Base-by-base conservation (phyloP, 2,113 vertebrate genomes). In the Pungitius pungitius region DNA sequence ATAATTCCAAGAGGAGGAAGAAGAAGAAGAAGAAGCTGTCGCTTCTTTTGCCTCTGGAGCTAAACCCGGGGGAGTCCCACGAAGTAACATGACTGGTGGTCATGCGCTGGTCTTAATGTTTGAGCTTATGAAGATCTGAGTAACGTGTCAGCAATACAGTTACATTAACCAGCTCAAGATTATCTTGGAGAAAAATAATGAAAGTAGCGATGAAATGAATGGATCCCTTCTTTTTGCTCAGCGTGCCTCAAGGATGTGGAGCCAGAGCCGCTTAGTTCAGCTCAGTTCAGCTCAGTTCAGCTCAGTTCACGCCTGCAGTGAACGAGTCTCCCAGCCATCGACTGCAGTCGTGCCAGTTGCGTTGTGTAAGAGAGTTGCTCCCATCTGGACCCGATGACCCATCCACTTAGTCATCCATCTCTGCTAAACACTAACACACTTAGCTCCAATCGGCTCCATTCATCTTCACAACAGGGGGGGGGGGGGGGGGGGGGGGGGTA, bases 311-410 rank as follows among this genome's bases (percentile, higher is more conserved):
- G 73, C 11, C 72, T 61, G 59, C 60, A 73, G 71, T 17, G 64
- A 78, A 61, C 3, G 30, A 64, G 62, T 83, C 73, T 76, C 37
- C 35, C 66, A 65, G 72, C 9, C n/a, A 76, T 73, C 51, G 40
- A 51, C 22, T 2, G 71, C 7, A 61, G 70, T 78, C 73, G 54
- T 77, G 85, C 70, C 63, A 79, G 62, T 47, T 56, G 74, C 24
- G 12, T 78, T 86, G 67, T 77, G 82, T 77, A 65, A 89, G 73
- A 73, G 62, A 76, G 66, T 45, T 60, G 62, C 18, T 85, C 27
- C 65, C 85, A 88, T 85, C 84, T 86, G 89, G 85, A 84, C 83
- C 67, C 37, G 78, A 87, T 89, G 85, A 89, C 81, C 78, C 55
- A 73, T 78, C 61, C 42, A 55, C 73, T 82, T 20, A 69, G 75